Evolutionary conservation across 2,888 invertebrate species (phyloP), one percentile per base, ranked within the genome.

Genomic region (Vesta saturnalis): DNA sequence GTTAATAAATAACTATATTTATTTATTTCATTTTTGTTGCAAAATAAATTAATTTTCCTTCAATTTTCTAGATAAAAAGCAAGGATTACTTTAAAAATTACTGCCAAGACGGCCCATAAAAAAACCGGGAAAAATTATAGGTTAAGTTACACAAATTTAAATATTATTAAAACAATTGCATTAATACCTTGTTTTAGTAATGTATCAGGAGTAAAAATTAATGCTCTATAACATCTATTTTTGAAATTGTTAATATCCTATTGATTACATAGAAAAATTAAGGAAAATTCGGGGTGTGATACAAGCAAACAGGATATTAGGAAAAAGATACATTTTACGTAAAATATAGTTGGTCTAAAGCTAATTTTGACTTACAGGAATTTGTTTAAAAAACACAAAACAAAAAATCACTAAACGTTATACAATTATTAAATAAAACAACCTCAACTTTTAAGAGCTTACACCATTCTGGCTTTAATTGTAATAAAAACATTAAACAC

Each of bases 91-190:
- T n/a, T n/a, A 4, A 43, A 43, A 43, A 8, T 2, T 6, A 5
- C 8, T 52, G 52, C 52, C 10, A 19, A 19, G 52, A 18, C 52
- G 21, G 19, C 52, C 1, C 18, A 21, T 19, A 52, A 52, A 30
- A n/a, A 52, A 19, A 52, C 52, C 52, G 52, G 52, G 52, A 52
- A 52, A 52, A 19, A 10, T 18, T 12, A 19, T 19, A 52, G 52
- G 52, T 52, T 52, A 52, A 19, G 52, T 52, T 16, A 18, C 1
- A 18, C n/a, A 52, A 52, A 52, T 52, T 21, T 43, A 43, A 43
- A 43, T 12, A 10, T 43, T 30, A 30, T 30, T 30, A 30, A 30
- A 5, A 6, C 30, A 30, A 30, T 30, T 30, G 10, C n/a, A n/a
- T n/a, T n/a, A n/a, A n/a, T n/a, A n/a, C n/a, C n/a, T n/a, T n/a